These are phyloP conservation scores for Catamblyrhynchus diadema DNA, from an alignment of 2,797 vertebrate genomes.

Conservation along the genomic window DNA sequence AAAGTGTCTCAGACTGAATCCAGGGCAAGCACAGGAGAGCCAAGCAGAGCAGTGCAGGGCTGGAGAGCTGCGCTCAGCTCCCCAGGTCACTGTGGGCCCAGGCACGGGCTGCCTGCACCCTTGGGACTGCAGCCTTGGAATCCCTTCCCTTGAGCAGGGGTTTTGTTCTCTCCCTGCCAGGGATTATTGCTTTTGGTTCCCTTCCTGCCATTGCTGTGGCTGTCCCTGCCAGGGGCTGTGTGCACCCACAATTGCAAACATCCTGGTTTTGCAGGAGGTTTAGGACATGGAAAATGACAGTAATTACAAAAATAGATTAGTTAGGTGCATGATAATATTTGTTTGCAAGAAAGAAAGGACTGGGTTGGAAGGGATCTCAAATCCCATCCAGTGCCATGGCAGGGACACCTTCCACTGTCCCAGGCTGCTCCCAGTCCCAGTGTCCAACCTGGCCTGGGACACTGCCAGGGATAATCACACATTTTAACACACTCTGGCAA, in stretches of 20 bases:
- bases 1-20: background rate
- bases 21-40: background rate
- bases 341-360: background rate
- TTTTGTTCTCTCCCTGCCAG: background rate
- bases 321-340: background rate
- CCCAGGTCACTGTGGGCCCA: background rate
- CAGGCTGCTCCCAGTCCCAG: background rate
- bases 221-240: background rate
- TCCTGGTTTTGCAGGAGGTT: background rate
- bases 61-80: background rate
- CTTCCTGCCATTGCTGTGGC: background rate
- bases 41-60: background rate
- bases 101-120: background rate
- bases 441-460: accelerated
- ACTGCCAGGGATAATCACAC: background rate
- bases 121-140: background rate
- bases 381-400: accelerated
- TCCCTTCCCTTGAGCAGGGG: background rate
- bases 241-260: background rate
- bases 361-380: background rate
- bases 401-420: background rate
- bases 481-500: background rate
- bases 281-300: background rate
- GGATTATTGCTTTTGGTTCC: background rate
- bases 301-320: background rate